Evolutionary conservation across 2,888 invertebrate species (phyloP), one percentile per base, ranked within the genome.

Genomic region (Pachymerium ferrugineum): DNA sequence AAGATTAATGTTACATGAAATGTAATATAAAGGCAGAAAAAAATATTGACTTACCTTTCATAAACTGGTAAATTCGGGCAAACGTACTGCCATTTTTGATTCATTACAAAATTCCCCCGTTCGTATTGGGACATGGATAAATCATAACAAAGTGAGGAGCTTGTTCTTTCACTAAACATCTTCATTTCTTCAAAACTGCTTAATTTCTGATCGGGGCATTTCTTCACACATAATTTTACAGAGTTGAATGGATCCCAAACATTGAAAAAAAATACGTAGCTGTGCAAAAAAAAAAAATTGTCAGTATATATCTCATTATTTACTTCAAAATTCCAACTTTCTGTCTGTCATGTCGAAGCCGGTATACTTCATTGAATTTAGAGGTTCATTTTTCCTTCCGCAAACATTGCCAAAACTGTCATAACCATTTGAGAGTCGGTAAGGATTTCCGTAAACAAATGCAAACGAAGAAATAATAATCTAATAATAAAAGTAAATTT

Each of bases 391-490:
- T 79, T 88, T 88, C 28, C 91, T 89, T 16, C 96, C 96, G 83
- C 97, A 97, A 33, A 94, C 94, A 81, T 97, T 96, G 8, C 95
- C 95, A 85, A 93, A 96, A 74, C 93, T 94, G 82, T 96, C 95
- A 83, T 92, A 94, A 19, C 95, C 95, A 85, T 94, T 93, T 76
- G 94, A 89, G 54, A 95, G 87, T 77, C 94, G 86, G 79, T 89
- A 83, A 0, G 94, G 94, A 83, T 92, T 92, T 19, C 94, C 94
- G 81, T 92, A 93, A 0, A 93, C 91, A 81, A 93, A 89, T 10
- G 94, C 91, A 84, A 94, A 94, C 12, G 90, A 90, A 19, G 81
- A 81, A 30, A 83, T 80, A 73, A 80, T 81, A 19, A 81, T 79
- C 83, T 83, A 79, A 33, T 42, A n/a, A 54, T 14, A 72, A 14